A percentile compares a stretch with the other conserved stretches of the same genome.
phyloP scores from a whole-genome alignment of 2,797 vertebrate species.

The Cuculus canorus region DNA sequence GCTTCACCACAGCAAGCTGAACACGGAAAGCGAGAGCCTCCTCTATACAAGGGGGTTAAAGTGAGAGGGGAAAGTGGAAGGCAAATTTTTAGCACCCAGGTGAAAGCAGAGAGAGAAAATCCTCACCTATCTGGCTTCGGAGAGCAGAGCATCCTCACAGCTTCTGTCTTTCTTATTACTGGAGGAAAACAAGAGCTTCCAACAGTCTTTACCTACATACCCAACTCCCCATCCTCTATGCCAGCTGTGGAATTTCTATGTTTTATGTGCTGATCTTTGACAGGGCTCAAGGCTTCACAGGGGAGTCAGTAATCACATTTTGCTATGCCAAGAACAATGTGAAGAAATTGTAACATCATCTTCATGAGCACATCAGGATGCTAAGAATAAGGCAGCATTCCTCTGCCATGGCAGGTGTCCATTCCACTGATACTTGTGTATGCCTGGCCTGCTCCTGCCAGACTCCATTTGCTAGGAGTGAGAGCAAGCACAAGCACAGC shows the following conservation, averaged over 20 bases:
- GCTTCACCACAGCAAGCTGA: neutral
- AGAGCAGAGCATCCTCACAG: neutral
- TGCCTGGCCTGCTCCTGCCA: neutral
- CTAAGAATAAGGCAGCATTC: neutral
- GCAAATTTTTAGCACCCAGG: neutral
- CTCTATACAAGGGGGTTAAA: neutral
- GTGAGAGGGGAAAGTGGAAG: neutral
- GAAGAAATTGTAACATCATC: neutral
- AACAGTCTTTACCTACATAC: neutral
- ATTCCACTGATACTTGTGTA: neutral
- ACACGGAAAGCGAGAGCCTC: neutral
- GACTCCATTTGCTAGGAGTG: neutral
- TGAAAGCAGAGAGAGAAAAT: neutral
- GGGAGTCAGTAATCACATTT: neutral
- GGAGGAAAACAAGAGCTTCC: neutral
- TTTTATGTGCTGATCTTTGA: neutral
- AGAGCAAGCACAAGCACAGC: neutral
- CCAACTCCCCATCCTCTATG: neutral
- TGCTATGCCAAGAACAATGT: neutral
- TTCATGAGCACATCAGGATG: neutral
- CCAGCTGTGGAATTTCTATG: neutral
- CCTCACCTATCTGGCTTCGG: neutral
- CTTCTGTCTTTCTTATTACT: neutral
- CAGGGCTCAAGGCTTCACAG: neutral
- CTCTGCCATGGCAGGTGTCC: fast-evolving